phyloP scores from a whole-genome alignment of 2,888 invertebrate genomes.

The Beris chalybata region DNA sequence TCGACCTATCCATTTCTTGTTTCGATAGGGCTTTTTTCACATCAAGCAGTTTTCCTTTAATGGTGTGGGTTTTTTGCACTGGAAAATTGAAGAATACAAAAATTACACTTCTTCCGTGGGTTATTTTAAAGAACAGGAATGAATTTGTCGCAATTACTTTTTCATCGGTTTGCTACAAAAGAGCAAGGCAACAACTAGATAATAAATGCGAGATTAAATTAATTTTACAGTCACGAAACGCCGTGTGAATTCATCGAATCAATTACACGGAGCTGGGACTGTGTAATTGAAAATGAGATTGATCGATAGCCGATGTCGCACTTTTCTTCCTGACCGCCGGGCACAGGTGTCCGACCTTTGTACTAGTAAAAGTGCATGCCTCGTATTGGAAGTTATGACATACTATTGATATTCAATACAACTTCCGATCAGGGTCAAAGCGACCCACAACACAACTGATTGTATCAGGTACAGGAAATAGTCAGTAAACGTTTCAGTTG shows the following conservation, averaged over 20 bases:
- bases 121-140: too few relatives aligned
- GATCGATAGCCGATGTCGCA: too few relatives aligned
- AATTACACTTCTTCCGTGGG: constrained; percentile 32
- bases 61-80: constrained; percentile 79
- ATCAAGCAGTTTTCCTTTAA: constrained; percentile 83
- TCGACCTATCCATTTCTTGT: constrained; percentile 74
- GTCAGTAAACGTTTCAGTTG: too few relatives aligned
- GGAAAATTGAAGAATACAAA: constrained; percentile 41
- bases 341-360: too few relatives aligned
- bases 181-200: constrained; percentile 44
- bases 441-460: too few relatives aligned
- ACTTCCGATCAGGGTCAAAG: too few relatives aligned
- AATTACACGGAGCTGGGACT: constrained; percentile 54
- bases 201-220: constrained; percentile 34
- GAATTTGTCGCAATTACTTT: constrained; percentile 42
- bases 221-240: constrained; percentile 53
- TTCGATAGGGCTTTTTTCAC: constrained; percentile 92
- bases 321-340: too few relatives aligned
- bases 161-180: constrained; percentile 27
- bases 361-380: too few relatives aligned
- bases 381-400: too few relatives aligned
- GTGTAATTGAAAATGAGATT: constrained; percentile 39
- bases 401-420: too few relatives aligned
- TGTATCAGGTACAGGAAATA: too few relatives aligned
- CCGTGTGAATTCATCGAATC: constrained; percentile 47